phyloP scores from a whole-genome alignment of 35 echinoderm and acorn worm genomes.

The Stichopus chloronotus region DNA sequence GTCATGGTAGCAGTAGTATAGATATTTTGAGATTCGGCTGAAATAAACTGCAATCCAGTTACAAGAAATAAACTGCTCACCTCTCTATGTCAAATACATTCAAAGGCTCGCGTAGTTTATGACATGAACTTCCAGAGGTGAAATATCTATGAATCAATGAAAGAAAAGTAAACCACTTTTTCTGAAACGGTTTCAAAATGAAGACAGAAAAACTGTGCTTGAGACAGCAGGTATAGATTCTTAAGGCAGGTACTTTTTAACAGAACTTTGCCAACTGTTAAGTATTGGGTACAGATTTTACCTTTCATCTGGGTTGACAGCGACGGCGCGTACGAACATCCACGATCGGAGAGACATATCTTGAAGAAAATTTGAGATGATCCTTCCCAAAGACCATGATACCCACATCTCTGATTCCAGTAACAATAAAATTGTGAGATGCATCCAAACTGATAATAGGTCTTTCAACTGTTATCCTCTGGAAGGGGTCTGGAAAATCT shows the following conservation, averaged over 20 bases:
- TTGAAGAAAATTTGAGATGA: background rate
- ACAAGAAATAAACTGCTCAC: slow-evolving; percentile 2
- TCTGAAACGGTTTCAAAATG: too few species aligned
- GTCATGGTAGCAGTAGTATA: too few species aligned
- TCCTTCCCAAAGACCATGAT: slow-evolving; percentile 41
- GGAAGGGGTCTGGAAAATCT: background rate
- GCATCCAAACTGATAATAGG: slow-evolving; percentile 25
- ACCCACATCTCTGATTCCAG: slow-evolving; percentile 25
- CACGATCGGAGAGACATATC: background rate
- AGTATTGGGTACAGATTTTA: background rate
- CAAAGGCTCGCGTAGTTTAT: background rate
- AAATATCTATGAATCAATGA: background rate
- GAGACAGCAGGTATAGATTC: too few species aligned
- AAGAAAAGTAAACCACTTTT: background rate
- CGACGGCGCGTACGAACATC: slow-evolving; percentile 39
- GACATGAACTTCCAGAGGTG: slow-evolving; percentile 32
- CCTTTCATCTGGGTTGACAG: slow-evolving; percentile 22
- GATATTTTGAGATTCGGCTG: too few species aligned
- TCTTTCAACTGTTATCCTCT: slow-evolving; percentile 20
- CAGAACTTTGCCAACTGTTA: too few species aligned
- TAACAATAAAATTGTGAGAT: background rate
- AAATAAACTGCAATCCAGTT: too few species aligned
- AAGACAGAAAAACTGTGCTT: too few species aligned
- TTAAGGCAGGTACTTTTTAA: too few species aligned
- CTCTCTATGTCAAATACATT: slow-evolving; percentile 19